A percentile compares a stretch with the other conserved stretches of the same genome.
phyloP scores from a whole-genome alignment of 2,888 invertebrate genomes.

The Pyralis farinalis region DNA sequence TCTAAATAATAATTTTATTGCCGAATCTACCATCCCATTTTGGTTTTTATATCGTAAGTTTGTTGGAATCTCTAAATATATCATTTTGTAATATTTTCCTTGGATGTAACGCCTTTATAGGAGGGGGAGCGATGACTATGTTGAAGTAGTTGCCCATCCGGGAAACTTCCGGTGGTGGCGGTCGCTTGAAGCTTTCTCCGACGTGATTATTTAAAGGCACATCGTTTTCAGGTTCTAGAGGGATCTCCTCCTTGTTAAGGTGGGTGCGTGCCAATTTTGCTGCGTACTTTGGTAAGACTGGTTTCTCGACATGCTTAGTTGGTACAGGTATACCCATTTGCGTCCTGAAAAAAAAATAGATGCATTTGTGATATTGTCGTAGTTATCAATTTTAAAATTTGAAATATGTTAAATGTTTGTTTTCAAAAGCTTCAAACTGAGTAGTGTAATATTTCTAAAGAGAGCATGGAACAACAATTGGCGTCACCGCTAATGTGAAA shows the following conservation, averaged over 20 bases:
- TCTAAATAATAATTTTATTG: no score
- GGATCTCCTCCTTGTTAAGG: constrained; percentile 36
- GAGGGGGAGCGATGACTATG: constrained; percentile 72
- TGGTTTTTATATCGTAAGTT: constrained; percentile 28
- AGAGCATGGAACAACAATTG: no score
- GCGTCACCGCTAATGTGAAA: no score
- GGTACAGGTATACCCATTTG: constrained; percentile 75
- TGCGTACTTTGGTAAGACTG: constrained; percentile 28
- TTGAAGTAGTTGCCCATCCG: constrained; percentile 75
- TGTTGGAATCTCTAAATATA: constrained; percentile 38
- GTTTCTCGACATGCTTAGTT: constrained; percentile 35
- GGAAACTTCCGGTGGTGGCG: constrained; percentile 49
- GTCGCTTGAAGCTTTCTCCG: constrained; percentile 43
- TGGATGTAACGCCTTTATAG: constrained; percentile 64
- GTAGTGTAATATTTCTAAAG: no score
- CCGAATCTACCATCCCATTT: no score
- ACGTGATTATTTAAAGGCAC: constrained; percentile 28
- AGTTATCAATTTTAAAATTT: no score
- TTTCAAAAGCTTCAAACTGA: no score
- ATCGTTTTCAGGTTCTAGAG: constrained; percentile 38
- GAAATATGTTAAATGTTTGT: no score
- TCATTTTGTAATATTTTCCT: constrained; percentile 54
- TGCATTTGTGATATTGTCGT: no score
- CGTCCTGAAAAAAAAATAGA: constrained; percentile 49
- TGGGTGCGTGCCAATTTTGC: constrained; percentile 30